Evolutionary conservation across 2,888 invertebrate species (phyloP).

Genomic region (Thecocarcelia acutangulata): DNA sequence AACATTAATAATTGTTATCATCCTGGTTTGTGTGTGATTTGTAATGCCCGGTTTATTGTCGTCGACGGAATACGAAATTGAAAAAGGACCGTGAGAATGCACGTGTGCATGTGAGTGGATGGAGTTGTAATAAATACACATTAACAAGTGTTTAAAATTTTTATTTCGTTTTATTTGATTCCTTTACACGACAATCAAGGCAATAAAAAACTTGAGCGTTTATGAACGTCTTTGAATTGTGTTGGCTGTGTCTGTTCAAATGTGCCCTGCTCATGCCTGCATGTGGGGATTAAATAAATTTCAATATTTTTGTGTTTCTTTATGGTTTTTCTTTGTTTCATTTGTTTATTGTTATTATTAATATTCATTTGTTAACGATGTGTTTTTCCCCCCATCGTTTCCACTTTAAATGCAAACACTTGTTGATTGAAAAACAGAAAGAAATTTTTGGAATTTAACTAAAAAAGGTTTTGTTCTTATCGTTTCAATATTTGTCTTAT

Average conservation of each 20-base stretch:
- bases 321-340: conserved; percentile 31
- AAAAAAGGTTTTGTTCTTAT: conserved; percentile 5
- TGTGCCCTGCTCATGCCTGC: conserved; percentile 49
- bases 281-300: conserved; percentile 67
- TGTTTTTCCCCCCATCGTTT: conserved; percentile 72
- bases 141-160: conserved; percentile 49
- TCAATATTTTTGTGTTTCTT: conserved; percentile 38
- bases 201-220: background rate
- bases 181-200: conserved; percentile 14
- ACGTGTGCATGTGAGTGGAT: conserved; percentile 18
- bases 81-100: conserved; percentile 7
- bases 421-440: conserved; percentile 66
- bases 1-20: conserved; percentile 30
- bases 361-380: conserved; percentile 65
- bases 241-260: conserved; percentile 36
- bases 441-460: conserved; percentile 8
- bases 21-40: conserved; percentile 46
- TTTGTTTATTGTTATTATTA: conserved; percentile 49
- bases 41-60: conserved; percentile 2
- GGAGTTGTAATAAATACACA: background rate
- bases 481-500: conserved; percentile 16
- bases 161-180: conserved; percentile 31
- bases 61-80: background rate
- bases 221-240: background rate
- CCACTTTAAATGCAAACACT: conserved; percentile 74